A percentile compares a stretch with the other conserved stretches of the same genome.
These are phyloP conservation scores for Neoarius graeffei DNA, from an alignment of 2,113 vertebrate species.

Conservation along the genomic window DNA sequence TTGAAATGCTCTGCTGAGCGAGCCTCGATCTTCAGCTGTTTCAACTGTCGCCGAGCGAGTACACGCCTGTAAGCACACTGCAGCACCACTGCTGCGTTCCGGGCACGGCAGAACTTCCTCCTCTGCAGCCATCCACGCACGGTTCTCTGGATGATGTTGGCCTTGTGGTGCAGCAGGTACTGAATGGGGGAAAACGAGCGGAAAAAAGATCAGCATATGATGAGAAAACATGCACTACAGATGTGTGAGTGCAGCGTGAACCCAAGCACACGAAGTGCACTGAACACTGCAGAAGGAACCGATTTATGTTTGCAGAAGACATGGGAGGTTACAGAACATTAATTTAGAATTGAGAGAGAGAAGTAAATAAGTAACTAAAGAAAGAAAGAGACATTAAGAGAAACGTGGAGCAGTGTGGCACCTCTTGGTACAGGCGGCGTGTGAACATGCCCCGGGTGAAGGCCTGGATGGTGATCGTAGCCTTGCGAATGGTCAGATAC, in stretches of 20 bases:
- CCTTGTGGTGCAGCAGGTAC: conserved; percentile 87
- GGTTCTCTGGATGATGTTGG: conserved; percentile 81
- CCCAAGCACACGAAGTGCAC: neutral
- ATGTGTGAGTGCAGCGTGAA: neutral
- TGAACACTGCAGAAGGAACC: neutral
- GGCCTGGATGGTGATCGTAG: conserved; percentile 84
- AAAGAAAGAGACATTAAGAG: neutral
- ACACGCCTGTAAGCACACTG: conserved; percentile 84
- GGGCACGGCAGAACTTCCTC: conserved; percentile 63
- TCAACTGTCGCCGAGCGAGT: conserved; percentile 77
- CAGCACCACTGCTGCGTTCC: conserved; percentile 77
- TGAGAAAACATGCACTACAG: neutral
- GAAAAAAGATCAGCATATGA: too few relatives aligned
- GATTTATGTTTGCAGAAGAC: neutral
- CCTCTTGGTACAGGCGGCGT: conserved; percentile 81
- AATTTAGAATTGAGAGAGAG: neutral
- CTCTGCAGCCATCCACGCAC: conserved; percentile 82
- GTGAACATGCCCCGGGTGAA: conserved; percentile 84
- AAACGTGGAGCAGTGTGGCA: conserved; percentile 49
- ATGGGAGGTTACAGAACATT: neutral
- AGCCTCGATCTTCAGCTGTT: conserved; percentile 87
- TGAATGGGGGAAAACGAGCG: conserved; percentile 54
- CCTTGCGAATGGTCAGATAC: conserved; percentile 68
- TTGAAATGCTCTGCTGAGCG: conserved; percentile 85
- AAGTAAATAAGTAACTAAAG: neutral